These are phyloP conservation scores for Garrulus glandarius DNA, from an alignment of 2,797 vertebrate genomes.

Conservation along the genomic window DNA sequence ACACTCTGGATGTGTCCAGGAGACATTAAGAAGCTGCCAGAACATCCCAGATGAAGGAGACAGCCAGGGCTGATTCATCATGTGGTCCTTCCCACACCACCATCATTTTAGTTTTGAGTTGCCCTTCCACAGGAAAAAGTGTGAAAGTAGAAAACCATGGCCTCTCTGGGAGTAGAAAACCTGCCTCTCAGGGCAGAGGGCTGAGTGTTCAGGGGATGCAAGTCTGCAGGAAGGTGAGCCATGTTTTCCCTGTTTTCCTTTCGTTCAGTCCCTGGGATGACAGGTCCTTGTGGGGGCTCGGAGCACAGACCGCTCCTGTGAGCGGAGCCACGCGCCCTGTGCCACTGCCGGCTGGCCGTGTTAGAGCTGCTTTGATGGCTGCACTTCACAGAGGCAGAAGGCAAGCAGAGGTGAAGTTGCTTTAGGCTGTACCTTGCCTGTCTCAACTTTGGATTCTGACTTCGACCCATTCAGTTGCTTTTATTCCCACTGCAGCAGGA, in stretches of 20 bases:
- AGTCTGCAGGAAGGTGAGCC: background rate
- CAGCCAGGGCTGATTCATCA: background rate
- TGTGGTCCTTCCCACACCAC: background rate
- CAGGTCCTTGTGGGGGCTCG: background rate
- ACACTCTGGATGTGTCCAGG: background rate
- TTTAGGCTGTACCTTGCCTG: constrained; percentile 41
- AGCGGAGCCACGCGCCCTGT: background rate
- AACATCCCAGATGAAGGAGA: background rate
- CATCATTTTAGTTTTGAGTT: background rate
- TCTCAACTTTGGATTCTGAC: constrained; percentile 7
- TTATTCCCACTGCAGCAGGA: constrained; percentile 28
- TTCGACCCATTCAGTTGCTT: constrained; percentile 9
- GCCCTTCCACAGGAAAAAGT: background rate
- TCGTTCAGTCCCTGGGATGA: background rate
- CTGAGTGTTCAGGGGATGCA: background rate
- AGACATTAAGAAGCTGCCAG: background rate
- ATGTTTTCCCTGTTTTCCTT: background rate
- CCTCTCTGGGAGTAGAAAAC: fast-evolving
- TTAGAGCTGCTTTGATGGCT: constrained; percentile 10
- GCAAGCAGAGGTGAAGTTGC: constrained; percentile 28
- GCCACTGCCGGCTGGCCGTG: background rate
- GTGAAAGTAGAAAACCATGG: background rate
- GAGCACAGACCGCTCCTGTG: background rate
- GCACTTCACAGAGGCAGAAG: background rate
- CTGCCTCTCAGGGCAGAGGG: background rate